Evolutionary conservation across 2,797 vertebrate species (phyloP).

Genomic region (Argya squamiceps): DNA sequence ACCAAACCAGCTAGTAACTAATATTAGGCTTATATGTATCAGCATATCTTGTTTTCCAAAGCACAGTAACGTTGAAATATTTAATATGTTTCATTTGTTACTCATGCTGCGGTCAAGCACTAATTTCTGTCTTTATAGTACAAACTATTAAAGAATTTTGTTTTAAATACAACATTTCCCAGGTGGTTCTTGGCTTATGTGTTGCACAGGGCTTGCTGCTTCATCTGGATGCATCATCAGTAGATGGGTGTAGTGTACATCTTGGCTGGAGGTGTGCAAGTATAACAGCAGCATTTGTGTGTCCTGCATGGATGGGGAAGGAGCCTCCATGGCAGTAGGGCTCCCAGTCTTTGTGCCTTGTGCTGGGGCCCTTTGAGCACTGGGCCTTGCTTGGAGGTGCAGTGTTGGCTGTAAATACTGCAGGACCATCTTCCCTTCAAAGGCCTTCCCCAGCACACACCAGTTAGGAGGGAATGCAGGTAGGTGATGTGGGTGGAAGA

Average conservation of each 20-base stretch:
- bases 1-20: slow-evolving; percentile 38
- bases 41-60: slow-evolving; percentile 47
- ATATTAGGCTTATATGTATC: slow-evolving; percentile 8
- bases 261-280: neutral
- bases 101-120: slow-evolving; percentile 47
- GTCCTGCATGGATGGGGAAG: neutral
- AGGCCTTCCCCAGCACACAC: neutral
- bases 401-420: neutral
- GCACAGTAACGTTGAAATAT: slow-evolving; percentile 54
- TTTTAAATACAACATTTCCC: slow-evolving; percentile 46
- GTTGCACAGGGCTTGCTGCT: neutral
- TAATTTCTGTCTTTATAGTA: slow-evolving; percentile 58
- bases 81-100: slow-evolving; percentile 58
- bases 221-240: neutral
- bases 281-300: neutral
- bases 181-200: neutral
- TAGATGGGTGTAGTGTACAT: neutral
- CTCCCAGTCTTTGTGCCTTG: neutral
- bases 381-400: neutral
- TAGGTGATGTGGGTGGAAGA: neutral
- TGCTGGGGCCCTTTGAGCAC: neutral
- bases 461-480: neutral
- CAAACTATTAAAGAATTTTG: slow-evolving; percentile 66
- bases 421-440: neutral
- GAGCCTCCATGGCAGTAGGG: neutral